A percentile compares a stretch with the other conserved stretches of the same genome.
phyloP scores from a whole-genome alignment of 2,113 vertebrate genomes.

The Recurvirostra avosetta region DNA sequence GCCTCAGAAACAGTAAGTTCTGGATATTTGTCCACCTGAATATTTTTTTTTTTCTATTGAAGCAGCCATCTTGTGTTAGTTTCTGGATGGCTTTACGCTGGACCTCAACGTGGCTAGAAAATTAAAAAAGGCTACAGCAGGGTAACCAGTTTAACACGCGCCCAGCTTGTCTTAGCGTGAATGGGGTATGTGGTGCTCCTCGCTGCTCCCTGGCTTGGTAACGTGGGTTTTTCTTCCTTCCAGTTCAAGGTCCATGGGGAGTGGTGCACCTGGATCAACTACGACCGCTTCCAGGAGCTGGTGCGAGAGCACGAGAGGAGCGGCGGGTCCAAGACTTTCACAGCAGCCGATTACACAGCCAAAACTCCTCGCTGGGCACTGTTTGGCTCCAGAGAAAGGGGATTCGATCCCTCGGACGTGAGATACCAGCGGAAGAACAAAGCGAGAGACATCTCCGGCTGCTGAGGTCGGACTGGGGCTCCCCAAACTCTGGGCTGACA shows the following conservation, averaged over 20 bases:
- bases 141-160: background rate
- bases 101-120: background rate
- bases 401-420: conserved; percentile 87
- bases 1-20: background rate
- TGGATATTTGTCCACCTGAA: background rate
- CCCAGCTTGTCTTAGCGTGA: fast-evolving
- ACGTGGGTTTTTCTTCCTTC: background rate
- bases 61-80: background rate
- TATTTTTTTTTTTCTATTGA: background rate
- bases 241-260: conserved; percentile 86
- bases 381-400: conserved; percentile 84
- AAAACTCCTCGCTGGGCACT: conserved; percentile 88
- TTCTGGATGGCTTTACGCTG: background rate
- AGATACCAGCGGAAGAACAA: conserved; percentile 86
- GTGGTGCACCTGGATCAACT: conserved; percentile 96
- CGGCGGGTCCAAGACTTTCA: conserved; percentile 72
- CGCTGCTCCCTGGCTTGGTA: background rate
- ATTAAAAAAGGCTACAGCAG: background rate
- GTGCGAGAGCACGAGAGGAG: conserved; percentile 70
- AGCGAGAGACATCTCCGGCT: conserved; percentile 84
- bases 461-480: conserved; percentile 69
- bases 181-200: fast-evolving
- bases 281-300: conserved; percentile 86
- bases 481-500: fast-evolving
- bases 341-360: conserved; percentile 82